phyloP scores from a whole-genome alignment of 1,140 invertebrate species.

The Platyura marginata region DNA sequence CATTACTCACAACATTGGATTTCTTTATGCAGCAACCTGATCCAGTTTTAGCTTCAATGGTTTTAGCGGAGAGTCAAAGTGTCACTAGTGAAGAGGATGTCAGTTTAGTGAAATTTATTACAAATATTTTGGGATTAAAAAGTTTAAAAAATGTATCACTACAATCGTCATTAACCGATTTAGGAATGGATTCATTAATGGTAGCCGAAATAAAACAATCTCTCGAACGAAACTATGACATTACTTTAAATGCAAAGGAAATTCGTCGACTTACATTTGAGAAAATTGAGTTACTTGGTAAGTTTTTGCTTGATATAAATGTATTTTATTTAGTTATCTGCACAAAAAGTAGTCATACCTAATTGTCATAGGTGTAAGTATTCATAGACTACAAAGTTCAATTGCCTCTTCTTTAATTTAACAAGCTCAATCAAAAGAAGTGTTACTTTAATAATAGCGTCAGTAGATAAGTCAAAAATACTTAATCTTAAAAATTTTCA shows the following conservation, averaged over 20 bases:
- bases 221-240: constrained; percentile 78
- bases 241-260: constrained; percentile 71
- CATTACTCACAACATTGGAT: constrained; percentile 73
- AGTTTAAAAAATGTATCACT: constrained; percentile 57
- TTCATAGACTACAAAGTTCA: too few species aligned
- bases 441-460: too few species aligned
- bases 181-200: constrained; percentile 96
- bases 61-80: constrained; percentile 53
- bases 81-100: constrained; percentile 25
- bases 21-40: constrained; percentile 72
- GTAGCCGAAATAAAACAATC: constrained; percentile 95
- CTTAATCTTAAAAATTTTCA: too few species aligned
- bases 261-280: constrained; percentile 65
- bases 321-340: too few species aligned
- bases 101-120: constrained; percentile 45
- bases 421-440: too few species aligned
- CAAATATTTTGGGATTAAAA: constrained; percentile 71
- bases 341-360: too few species aligned
- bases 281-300: too few species aligned
- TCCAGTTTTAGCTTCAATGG: constrained; percentile 68
- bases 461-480: too few species aligned
- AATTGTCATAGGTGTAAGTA: too few species aligned
- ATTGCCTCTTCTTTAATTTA: too few species aligned
- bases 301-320: too few species aligned
- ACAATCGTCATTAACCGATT: constrained; percentile 61